A percentile compares a stretch with the other conserved stretches of the same genome.
Evolutionary conservation across 2,888 invertebrate genomes (phyloP).

Genomic region (Pachliopta kotzebuea): DNA sequence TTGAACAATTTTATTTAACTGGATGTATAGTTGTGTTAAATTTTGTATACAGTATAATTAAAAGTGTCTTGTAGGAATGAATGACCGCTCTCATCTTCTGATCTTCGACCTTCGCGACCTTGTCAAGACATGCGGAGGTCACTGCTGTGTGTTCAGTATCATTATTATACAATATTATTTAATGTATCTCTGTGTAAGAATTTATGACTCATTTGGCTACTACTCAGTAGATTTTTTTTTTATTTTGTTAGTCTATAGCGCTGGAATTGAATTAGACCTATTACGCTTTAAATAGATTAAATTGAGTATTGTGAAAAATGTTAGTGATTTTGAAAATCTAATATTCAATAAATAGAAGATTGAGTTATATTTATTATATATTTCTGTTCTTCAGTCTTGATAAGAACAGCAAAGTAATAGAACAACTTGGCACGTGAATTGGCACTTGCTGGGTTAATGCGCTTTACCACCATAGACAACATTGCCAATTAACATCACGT

Average conservation of each 20-base stretch:
- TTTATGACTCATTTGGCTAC: conserved; percentile 23
- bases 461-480: too few relatives aligned
- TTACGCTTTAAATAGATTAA: not conserved
- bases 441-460: too few relatives aligned
- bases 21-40: not conserved
- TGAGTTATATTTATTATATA: too few relatives aligned
- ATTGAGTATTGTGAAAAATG: too few relatives aligned
- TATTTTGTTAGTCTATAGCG: not conserved
- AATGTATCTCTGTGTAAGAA: conserved; percentile 10
- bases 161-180: conserved; percentile 21
- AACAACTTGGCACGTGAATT: too few relatives aligned
- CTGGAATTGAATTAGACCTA: conserved; percentile 19
- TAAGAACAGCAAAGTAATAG: too few relatives aligned
- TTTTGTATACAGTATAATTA: not conserved
- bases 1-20: not conserved
- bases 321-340: too few relatives aligned
- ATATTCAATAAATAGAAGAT: too few relatives aligned
- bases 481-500: too few relatives aligned
- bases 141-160: conserved; percentile 14
- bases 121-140: conserved; percentile 28
- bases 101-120: conserved; percentile 24
- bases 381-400: too few relatives aligned
- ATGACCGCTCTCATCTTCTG: conserved; percentile 7
- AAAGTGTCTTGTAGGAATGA: conserved; percentile 1
- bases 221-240: conserved; percentile 14